Evolutionary conservation across 2,797 vertebrate species (phyloP), one percentile per base, ranked within the genome.

Genomic region (Pseudochromis fuscus): DNA sequence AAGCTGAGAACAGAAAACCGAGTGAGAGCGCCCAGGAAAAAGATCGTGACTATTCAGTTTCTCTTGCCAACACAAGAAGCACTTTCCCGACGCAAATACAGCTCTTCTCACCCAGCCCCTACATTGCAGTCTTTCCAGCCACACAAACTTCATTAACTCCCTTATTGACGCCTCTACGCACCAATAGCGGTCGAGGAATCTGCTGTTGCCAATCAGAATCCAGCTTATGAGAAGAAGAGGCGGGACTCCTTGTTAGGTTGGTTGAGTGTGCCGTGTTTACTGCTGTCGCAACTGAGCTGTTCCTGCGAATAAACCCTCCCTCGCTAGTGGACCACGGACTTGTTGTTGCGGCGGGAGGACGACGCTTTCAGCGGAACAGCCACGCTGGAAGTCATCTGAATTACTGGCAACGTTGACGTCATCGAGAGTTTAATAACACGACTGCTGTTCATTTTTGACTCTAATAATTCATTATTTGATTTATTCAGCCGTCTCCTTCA

Each of bases 371-470:
- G 52, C 9, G 12, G 82, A 94, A 94, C 72, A 94, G 93, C 93
- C 31, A 69, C 81, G 27, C 93, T 94, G 93, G 92, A 95, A 95
- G 91, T 95, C 94, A 95, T 94, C 93, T 95, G 95, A 95, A 86
- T 95, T 95, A 94, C 95, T 92, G 95, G 95, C 94, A 95, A 86
- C 40, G 81, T 2, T 33, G 85, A 93, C 95, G 94, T 95, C 93
- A 94, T 88, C 83, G 62, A 24, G 80, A 87, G 76, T 92, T 90
- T 92, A 93, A 91, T 91, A 88, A 88, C 84, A 72, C 79, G 31
- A 87, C 75, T 70, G 71, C 77, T 63, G 48, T 85, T 76, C 56
- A 57, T 28, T 67, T 49, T 62, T 77, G 71, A 68, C 52, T 21
- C 46, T 40, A 13, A 25, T 19, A 45, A 30, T 24, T 52, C 4